Evolutionary conservation across 2,113 vertebrate species (phyloP).

Genomic region (Percina caprodes): DNA sequence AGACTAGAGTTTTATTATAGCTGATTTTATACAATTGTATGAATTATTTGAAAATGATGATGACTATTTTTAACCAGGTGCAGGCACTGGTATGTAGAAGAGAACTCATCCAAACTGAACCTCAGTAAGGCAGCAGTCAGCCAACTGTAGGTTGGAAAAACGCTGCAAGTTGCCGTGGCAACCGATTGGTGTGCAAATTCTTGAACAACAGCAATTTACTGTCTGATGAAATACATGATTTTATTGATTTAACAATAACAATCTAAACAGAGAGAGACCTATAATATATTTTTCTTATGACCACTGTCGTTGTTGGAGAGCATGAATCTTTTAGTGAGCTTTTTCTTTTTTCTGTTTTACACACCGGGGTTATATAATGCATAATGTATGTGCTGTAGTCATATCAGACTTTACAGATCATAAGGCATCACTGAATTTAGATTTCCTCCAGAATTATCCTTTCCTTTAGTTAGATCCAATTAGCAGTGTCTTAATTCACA

Average conservation of each 20-base stretch:
- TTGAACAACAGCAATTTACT: slow-evolving; percentile 52
- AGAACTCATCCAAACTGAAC: slow-evolving; percentile 49
- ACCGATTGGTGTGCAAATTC: slow-evolving; percentile 67
- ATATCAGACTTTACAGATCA: slow-evolving; percentile 38
- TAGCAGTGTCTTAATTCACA: slow-evolving; percentile 67
- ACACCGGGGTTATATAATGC: slow-evolving; percentile 37
- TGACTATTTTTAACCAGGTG: slow-evolving; percentile 18
- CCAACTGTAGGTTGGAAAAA: slow-evolving; percentile 63
- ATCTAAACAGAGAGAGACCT: slow-evolving; percentile 7
- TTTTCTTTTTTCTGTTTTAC: background rate
- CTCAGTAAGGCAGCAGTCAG: slow-evolving; percentile 61
- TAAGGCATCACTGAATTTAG: slow-evolving; percentile 44
- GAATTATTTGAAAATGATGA: background rate
- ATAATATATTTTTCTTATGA: background rate
- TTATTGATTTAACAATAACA: slow-evolving; percentile 38
- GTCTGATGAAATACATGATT: slow-evolving; percentile 51
- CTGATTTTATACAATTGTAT: background rate
- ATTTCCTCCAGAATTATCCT: slow-evolving; percentile 37
- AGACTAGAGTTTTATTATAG: background rate
- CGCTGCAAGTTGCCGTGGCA: slow-evolving; percentile 70
- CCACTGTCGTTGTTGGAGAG: background rate
- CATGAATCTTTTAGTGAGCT: background rate
- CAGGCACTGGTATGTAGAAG: slow-evolving; percentile 1
- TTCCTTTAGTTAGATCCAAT: slow-evolving; percentile 54
- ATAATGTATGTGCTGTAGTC: slow-evolving; percentile 24